Evolutionary conservation across 1,140 invertebrate genomes (phyloP).

Genomic region (Diorhabda carinulata): DNA sequence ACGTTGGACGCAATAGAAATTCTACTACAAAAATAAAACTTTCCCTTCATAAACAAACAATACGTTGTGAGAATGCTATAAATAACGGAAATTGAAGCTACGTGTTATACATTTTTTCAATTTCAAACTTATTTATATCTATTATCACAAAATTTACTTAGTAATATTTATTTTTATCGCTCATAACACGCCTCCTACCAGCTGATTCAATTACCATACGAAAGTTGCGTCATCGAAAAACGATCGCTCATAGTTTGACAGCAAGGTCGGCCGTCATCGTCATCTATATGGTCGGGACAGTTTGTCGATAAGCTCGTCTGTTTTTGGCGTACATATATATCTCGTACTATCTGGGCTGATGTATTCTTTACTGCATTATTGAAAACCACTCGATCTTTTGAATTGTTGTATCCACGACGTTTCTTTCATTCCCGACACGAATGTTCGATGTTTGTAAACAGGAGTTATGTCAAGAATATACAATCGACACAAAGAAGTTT

Average conservation of each 20-base stretch:
- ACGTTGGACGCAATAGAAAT: too few relatives aligned
- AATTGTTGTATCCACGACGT: background rate
- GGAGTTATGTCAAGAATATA: conserved; percentile 40
- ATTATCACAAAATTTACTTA: background rate
- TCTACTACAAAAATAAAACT: too few relatives aligned
- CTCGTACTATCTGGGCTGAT: conserved; percentile 5
- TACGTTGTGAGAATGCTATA: too few relatives aligned
- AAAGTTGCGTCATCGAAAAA: conserved; percentile 20
- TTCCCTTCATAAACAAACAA: too few relatives aligned
- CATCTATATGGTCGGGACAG: conserved; percentile 2
- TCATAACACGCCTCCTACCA: conserved; percentile 12
- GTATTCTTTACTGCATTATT: background rate
- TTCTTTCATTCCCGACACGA: conserved; percentile 39
- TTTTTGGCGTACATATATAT: conserved; percentile 13
- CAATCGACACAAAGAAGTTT: conserved; percentile 27
- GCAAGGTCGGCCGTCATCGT: conserved; percentile 23
- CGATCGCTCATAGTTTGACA: conserved; percentile 25
- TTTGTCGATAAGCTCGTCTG: conserved; percentile 15
- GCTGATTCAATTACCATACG: conserved; percentile 30
- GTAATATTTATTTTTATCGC: background rate
- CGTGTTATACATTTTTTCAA: background rate
- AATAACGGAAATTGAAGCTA: too few relatives aligned
- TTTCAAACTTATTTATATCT: background rate
- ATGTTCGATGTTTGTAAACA: conserved; percentile 42
- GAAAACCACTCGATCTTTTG: background rate